Evolutionary conservation across 2,113 vertebrate species (phyloP).

Genomic region (Anolis carolinensis): DNA sequence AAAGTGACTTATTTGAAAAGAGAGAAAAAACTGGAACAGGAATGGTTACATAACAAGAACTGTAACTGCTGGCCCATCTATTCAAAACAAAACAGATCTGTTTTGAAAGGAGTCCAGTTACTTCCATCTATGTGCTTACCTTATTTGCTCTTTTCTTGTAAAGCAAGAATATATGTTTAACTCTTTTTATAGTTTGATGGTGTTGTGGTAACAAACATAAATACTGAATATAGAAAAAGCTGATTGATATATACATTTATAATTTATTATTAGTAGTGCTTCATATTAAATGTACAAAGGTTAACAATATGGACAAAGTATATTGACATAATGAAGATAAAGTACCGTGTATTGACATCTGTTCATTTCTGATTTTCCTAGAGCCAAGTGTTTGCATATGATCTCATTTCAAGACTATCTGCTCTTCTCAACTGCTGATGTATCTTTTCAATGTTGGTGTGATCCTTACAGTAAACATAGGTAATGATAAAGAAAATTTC

Average conservation of each 20-base stretch:
- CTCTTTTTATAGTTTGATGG: neutral
- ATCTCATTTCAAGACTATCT: slow-evolving; percentile 54
- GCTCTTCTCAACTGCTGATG: slow-evolving; percentile 8
- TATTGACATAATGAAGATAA: neutral
- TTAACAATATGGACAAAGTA: neutral
- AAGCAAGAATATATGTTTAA: neutral
- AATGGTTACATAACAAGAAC: neutral
- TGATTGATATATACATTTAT: neutral
- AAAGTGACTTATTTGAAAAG: neutral
- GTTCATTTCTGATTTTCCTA: neutral
- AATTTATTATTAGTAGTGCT: neutral
- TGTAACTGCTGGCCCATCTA: neutral
- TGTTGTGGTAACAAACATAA: neutral
- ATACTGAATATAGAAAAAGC: neutral
- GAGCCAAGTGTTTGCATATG: slow-evolving; percentile 30
- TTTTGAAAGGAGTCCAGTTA: slow-evolving; percentile 4
- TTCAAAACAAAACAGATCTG: slow-evolving; percentile 11
- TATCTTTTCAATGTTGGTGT: neutral
- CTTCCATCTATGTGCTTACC: slow-evolving; percentile 23
- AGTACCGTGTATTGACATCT: neutral
- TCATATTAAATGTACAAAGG: neutral
- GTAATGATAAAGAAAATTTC: neutral
- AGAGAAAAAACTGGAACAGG: slow-evolving; percentile 8
- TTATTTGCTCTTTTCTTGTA: slow-evolving; percentile 30
- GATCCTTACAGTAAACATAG: neutral